phyloP scores from a whole-genome alignment of 2,113 vertebrate species.

The Corythaeola cristata region DNA sequence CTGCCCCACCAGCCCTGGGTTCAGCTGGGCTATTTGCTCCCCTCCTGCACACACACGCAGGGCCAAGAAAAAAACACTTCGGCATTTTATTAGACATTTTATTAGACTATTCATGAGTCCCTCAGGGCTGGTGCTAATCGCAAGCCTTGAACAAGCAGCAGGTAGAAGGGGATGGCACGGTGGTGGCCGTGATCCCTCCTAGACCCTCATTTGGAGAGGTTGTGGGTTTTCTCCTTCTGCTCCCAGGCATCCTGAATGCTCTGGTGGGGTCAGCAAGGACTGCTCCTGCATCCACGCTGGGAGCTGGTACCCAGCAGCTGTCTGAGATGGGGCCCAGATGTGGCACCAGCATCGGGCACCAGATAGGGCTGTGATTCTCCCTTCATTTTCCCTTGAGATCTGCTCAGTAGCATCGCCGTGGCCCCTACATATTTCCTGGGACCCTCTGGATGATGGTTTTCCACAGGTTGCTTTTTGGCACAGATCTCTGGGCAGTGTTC shows the following conservation, averaged over 20 bases:
- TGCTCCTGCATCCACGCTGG: rapidly evolving
- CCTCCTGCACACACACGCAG: neutral
- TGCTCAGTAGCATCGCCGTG: neutral
- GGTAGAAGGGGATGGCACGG: neutral
- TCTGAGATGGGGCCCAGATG: neutral
- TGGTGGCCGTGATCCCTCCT: neutral
- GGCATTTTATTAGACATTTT: neutral
- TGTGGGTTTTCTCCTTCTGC: neutral
- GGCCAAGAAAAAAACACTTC: neutral
- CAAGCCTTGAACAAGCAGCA: neutral
- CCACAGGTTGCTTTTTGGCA: neutral
- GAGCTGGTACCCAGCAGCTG: neutral
- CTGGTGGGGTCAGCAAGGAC: rapidly evolving
- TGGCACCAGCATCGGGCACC: neutral
- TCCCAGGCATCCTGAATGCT: neutral
- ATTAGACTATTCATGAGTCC: neutral
- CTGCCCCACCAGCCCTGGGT: neutral
- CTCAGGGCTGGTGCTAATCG: neutral
- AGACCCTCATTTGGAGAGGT: too few relatives aligned
- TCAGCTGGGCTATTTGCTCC: neutral
- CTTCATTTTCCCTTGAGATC: rapidly evolving
- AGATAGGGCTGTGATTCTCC: too few relatives aligned
- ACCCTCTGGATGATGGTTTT: neutral
- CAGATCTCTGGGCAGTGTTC: neutral
- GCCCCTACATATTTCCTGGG: rapidly evolving